Evolutionary conservation across 2,888 invertebrate species (phyloP).

Genomic region (Ischnura elegans): DNA sequence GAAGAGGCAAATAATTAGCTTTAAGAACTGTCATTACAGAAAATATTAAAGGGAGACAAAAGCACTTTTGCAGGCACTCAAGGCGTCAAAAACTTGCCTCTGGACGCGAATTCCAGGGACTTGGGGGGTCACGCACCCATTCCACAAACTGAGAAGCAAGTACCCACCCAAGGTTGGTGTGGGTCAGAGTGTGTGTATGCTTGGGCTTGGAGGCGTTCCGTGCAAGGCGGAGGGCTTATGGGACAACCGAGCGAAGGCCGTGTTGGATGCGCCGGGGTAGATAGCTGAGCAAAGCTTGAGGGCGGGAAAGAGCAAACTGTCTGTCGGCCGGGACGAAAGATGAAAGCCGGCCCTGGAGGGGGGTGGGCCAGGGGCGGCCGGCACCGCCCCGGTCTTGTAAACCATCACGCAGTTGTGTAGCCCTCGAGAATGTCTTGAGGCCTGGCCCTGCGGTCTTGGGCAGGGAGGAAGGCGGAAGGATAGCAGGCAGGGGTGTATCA

Average conservation of each 20-base stretch:
- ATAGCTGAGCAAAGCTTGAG: neutral
- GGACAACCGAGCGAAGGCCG: neutral
- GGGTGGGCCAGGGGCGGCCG: neutral
- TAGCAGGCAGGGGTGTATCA: neutral
- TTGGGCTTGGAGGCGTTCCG: neutral
- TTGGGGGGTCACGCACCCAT: no score
- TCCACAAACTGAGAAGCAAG: no score
- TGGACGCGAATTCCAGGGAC: no score
- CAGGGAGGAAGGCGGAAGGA: neutral
- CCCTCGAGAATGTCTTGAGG: conserved; percentile 56
- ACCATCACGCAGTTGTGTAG: conserved; percentile 61
- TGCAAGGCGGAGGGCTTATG: neutral
- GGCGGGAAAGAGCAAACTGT: neutral
- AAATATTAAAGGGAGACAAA: no score
- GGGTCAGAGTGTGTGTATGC: no score
- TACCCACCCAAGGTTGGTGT: no score
- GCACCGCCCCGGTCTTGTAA: conserved; percentile 34
- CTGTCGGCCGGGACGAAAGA: neutral
- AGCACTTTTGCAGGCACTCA: no score
- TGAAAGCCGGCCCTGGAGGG: neutral
- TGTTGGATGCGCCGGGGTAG: neutral
- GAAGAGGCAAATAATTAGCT: no score
- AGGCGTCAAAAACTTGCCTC: no score
- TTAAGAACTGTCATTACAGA: no score
- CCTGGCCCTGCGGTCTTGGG: conserved; percentile 19